Conservation (phyloP, 1,140 invertebrate species). For the Penaeus japonicus region DNA sequence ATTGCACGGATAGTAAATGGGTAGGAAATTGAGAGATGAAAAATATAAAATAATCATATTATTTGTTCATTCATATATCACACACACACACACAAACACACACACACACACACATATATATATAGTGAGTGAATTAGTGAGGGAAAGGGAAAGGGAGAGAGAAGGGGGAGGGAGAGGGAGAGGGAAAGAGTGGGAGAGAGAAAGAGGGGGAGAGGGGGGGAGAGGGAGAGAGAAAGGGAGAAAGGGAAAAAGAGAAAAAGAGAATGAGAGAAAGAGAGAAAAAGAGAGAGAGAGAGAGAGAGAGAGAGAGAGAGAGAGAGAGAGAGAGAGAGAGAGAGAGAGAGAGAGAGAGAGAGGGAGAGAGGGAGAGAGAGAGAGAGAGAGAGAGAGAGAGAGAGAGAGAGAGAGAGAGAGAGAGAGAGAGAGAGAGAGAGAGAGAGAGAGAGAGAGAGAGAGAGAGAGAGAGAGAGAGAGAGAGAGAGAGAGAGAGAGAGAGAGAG, state of each 20-base stretch:
- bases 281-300: too few species aligned
- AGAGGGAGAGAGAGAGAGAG: neutral
- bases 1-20: too few species aligned
- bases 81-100: too few species aligned
- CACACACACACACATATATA: too few species aligned
- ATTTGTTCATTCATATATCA: too few species aligned
- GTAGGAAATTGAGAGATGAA: too few species aligned
- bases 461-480: neutral
- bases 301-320: neutral
- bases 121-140: neutral
- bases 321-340: neutral
- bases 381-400: neutral
- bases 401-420: neutral
- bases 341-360: neutral
- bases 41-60: too few species aligned
- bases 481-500: neutral
- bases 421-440: neutral
- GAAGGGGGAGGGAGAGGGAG: neutral
- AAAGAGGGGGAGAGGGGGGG: too few species aligned
- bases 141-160: neutral
- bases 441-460: neutral
- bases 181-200: neutral
- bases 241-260: neutral
- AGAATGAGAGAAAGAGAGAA: neutral
- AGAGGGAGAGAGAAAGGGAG: too few species aligned